These are phyloP conservation scores for Rhinoptilus africanus DNA, from an alignment of 2,113 vertebrate species.

Conservation along the genomic window DNA sequence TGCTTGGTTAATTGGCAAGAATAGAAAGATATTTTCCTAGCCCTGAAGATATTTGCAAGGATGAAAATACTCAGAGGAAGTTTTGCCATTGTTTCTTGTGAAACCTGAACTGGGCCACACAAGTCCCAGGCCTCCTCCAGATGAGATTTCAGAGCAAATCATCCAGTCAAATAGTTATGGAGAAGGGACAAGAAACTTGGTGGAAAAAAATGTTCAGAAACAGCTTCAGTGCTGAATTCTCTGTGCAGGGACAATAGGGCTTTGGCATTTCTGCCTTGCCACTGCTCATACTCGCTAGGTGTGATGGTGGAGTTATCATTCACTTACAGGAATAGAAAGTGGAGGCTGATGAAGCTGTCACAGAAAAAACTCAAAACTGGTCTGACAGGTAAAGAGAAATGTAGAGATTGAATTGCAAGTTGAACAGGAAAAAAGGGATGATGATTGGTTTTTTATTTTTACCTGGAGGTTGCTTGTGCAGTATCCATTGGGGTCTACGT, in stretches of 20 bases:
- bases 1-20: conserved; percentile 10
- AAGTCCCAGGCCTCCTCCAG: background rate
- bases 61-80: background rate
- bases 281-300: background rate
- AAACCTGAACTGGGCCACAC: background rate
- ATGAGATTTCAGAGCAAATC: background rate
- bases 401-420: background rate
- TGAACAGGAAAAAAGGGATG: background rate
- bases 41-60: background rate
- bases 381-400: conserved; percentile 1
- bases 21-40: background rate
- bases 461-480: background rate
- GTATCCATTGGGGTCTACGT: background rate
- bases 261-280: background rate
- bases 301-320: background rate
- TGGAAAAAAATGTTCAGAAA: background rate
- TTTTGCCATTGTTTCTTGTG: background rate
- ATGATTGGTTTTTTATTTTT: background rate
- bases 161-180: background rate
- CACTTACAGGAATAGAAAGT: background rate
- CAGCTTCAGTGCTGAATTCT: background rate
- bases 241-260: background rate
- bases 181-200: background rate
- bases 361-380: background rate
- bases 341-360: conserved; percentile 10